phyloP scores from a whole-genome alignment of 2,113 vertebrate genomes.

The Perca fluviatilis region DNA sequence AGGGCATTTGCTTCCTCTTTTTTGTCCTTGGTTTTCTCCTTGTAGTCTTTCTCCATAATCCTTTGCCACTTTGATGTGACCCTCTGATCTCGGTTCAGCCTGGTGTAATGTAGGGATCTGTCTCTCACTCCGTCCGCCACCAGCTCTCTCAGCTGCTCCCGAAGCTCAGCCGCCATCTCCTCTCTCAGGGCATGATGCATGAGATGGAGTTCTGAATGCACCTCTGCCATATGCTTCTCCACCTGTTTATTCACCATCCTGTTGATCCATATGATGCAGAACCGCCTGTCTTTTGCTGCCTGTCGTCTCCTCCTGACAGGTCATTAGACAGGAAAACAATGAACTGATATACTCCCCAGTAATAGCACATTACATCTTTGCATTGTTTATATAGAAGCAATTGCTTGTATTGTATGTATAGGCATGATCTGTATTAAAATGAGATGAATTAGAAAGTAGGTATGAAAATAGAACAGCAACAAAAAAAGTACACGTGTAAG shows the following conservation, averaged over 20 bases:
- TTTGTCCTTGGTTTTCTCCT: neutral
- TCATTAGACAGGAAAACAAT: neutral
- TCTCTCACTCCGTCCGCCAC: neutral
- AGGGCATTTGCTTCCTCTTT: neutral
- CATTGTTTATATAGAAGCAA: neutral
- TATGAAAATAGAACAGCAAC: neutral
- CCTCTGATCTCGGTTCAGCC: neutral
- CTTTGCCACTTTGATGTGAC: neutral
- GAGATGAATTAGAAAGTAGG: neutral
- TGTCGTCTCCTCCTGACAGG: neutral
- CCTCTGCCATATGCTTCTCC: constrained; percentile 14
- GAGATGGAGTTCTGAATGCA: constrained; percentile 3
- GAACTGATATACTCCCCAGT: neutral
- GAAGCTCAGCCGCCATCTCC: constrained; percentile 6
- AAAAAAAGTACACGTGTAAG: neutral
- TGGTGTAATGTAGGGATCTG: neutral
- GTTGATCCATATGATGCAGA: constrained; percentile 21
- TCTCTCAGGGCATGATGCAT: neutral
- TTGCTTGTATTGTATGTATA: neutral
- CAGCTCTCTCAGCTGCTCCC: neutral
- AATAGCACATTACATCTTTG: neutral
- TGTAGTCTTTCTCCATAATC: neutral
- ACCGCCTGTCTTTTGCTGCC: constrained; percentile 1
- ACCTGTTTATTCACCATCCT: constrained; percentile 32
- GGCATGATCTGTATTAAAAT: neutral